Conservation (phyloP, 2,888 invertebrate genomes). For the Rutpela maculata region DNA sequence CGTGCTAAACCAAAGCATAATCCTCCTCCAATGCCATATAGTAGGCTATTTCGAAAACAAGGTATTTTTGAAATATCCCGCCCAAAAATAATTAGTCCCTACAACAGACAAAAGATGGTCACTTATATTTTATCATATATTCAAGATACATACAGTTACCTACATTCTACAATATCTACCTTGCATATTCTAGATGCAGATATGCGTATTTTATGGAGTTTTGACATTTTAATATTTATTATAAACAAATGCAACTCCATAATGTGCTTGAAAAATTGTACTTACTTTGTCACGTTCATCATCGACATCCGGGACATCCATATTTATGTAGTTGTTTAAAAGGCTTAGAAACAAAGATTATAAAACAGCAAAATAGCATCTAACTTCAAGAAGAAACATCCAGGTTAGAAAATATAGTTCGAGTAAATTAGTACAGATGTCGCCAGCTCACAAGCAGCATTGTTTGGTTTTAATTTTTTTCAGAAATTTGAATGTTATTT, state of each 20-base stretch:
- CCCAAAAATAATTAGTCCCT: slow-evolving; percentile 82
- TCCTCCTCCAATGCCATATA: slow-evolving; percentile 85
- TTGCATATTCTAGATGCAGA: no score
- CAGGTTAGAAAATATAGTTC: background rate
- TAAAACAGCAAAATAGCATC: background rate
- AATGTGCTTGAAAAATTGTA: background rate
- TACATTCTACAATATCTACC: no score
- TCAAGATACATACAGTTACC: no score
- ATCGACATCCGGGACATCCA: background rate
- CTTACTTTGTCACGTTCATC: slow-evolving; percentile 17
- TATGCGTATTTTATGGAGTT: background rate
- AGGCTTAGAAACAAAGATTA: background rate
- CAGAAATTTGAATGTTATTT: slow-evolving; percentile 1
- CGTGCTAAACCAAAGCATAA: slow-evolving; percentile 80
- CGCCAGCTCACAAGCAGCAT: background rate
- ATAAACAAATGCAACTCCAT: background rate
- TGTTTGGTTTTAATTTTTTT: background rate
- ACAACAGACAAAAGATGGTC: slow-evolving; percentile 62
- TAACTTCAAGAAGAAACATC: background rate
- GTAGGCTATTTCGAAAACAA: slow-evolving; percentile 86
- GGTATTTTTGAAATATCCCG: slow-evolving; percentile 85
- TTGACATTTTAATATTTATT: background rate
- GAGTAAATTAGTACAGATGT: background rate
- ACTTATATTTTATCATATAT: no score
- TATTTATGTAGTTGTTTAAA: no score